Percentiles rank a stretch among this genome's conserved stretches.
Conservation (phyloP, 2,113 vertebrate species). For the Ptyas mucosa region DNA sequence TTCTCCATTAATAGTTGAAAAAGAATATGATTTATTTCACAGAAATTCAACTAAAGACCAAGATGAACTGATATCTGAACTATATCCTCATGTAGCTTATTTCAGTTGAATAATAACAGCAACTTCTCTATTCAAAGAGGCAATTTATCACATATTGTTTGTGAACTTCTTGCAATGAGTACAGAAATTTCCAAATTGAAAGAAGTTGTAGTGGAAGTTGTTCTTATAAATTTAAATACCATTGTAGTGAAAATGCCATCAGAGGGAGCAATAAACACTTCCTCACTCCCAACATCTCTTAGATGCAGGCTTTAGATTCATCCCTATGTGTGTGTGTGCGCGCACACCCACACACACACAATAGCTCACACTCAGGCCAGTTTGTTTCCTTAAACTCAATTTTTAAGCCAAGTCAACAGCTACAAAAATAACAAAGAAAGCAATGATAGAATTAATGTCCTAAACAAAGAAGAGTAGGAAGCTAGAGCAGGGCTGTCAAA, state of each 20-base stretch:
- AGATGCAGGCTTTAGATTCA: slow-evolving; percentile 60
- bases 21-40: slow-evolving; percentile 24
- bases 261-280: slow-evolving; percentile 73
- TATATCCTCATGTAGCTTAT: neutral
- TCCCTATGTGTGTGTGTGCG: slow-evolving; percentile 37
- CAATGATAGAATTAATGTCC: neutral
- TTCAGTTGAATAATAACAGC: slow-evolving; percentile 34
- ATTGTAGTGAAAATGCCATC: slow-evolving; percentile 66
- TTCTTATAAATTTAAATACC: slow-evolving; percentile 64
- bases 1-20: neutral
- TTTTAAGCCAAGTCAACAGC: slow-evolving; percentile 44
- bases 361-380: slow-evolving; percentile 62
- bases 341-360: neutral
- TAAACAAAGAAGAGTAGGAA: too few relatives aligned
- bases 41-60: neutral
- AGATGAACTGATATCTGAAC: neutral
- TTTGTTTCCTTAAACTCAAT: slow-evolving; percentile 59
- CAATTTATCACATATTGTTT: slow-evolving; percentile 37
- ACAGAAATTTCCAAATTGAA: slow-evolving; percentile 61
- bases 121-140: slow-evolving; percentile 50
- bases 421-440: neutral
- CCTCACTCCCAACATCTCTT: slow-evolving; percentile 57
- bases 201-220: slow-evolving; percentile 68
- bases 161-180: slow-evolving; percentile 69
- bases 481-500: too few relatives aligned